These are phyloP conservation scores for Drosophila flavopinicola DNA, from an alignment of 2,888 invertebrate species.

Conservation along the genomic window DNA sequence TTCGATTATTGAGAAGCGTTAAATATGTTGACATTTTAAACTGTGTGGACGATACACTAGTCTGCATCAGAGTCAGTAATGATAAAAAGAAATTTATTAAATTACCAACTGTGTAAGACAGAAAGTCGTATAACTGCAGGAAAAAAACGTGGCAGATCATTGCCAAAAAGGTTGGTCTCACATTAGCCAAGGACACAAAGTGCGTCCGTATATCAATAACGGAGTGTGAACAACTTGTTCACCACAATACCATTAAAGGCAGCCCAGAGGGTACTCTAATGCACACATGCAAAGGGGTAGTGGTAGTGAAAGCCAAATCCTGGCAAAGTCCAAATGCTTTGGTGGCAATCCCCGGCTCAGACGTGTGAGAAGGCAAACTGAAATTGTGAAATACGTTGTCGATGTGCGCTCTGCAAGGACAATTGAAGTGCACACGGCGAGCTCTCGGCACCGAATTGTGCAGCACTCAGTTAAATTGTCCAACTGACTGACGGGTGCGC, in stretches of 20 bases:
- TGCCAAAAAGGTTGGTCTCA: background rate
- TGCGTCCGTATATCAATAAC: slow-evolving; percentile 46
- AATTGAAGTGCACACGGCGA: slow-evolving; percentile 53
- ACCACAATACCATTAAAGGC: slow-evolving; percentile 41
- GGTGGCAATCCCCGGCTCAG: slow-evolving; percentile 1
- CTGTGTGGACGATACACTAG: too few species aligned
- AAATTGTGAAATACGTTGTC: slow-evolving; percentile 50
- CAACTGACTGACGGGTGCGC: slow-evolving; percentile 47
- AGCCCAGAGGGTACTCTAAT: slow-evolving; percentile 11
- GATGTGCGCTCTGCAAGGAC: slow-evolving; percentile 55
- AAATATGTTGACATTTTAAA: too few species aligned
- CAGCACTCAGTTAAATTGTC: slow-evolving; percentile 76
- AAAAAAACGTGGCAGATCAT: background rate
- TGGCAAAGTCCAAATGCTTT: slow-evolving; percentile 22
- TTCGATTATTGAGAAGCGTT: too few species aligned
- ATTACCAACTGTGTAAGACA: too few species aligned
- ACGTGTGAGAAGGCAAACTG: slow-evolving; percentile 26
- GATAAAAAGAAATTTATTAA: too few species aligned
- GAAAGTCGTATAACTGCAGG: too few species aligned
- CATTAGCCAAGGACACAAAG: slow-evolving; percentile 1
- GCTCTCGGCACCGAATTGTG: slow-evolving; percentile 27
- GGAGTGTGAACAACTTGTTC: slow-evolving; percentile 8
- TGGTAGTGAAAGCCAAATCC: slow-evolving; percentile 21
- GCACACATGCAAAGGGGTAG: slow-evolving; percentile 9
- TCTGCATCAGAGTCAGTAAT: too few species aligned